Evolutionary conservation across 2,888 invertebrate genomes (phyloP), one percentile per base, ranked within the genome.

Genomic region (Ecdyonurus torrentis): DNA sequence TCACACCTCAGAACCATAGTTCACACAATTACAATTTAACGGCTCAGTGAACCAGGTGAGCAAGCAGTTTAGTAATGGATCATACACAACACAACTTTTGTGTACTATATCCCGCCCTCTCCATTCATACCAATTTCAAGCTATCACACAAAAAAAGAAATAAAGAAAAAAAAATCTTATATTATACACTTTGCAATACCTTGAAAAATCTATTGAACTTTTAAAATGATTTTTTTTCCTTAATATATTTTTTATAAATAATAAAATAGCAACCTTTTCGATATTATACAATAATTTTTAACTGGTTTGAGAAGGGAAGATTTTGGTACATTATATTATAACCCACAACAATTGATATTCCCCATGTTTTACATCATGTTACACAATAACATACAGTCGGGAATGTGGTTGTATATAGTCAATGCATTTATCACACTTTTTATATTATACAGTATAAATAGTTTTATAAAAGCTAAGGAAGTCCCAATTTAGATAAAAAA

Each of bases 41-140:
- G 63, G 64, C 22, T 62, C 64, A 63, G 23, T 64, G 64, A 60
- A 50, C 64, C 61, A 61, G 63, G 63, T 64, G 64, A 64, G 62
- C n/a, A n/a, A n/a, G n/a, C n/a, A 63, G 62, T 63, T 64, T 63
- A 61, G 64, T 37, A 37, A 37, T 37, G 37, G 37, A 37, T 37
- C 37, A 37, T 37, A 37, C 37, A 37, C 37, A 37, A 37, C 37
- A 37, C 7, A 10, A 37, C 37, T 15, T 37, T 37, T 37, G 37
- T 37, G 15, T 10, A 10, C 37, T 37, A 37, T 37, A 37, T 37
- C 37, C 37, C 37, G 37, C 37, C 37, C 37, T 37, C 37, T 37
- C 15, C 37, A 37, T 37, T 37, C 37, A 37, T 37, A 37, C 5
- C 5, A 37, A 37, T 37, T 10, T 37, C 15, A 37, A 37, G 37